phyloP scores from a whole-genome alignment of 2,797 vertebrate species.

The Sylvilagus floridanus region DNA sequence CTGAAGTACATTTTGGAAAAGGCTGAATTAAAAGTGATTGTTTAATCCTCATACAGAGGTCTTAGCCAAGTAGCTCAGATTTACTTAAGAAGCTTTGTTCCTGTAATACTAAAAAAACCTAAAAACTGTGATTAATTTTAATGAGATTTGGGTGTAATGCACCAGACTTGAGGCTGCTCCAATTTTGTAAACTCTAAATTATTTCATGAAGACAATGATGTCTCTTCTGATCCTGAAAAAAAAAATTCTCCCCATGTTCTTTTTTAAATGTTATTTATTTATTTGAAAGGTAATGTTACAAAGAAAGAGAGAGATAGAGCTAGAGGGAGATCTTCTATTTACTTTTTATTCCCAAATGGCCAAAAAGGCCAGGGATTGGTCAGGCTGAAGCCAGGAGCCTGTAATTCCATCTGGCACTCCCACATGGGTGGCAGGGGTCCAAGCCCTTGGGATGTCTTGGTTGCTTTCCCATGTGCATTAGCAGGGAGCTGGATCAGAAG shows the following conservation, averaged over 20 bases:
- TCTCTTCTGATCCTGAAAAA: slow-evolving; percentile 49
- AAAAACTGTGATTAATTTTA: slow-evolving; percentile 46
- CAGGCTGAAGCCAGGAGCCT: too few species aligned
- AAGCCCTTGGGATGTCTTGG: too few species aligned
- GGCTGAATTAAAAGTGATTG: not conserved
- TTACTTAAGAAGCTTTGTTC: slow-evolving; percentile 53
- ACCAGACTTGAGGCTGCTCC: not conserved
- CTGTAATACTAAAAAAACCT: not conserved
- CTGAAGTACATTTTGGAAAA: slow-evolving; percentile 28
- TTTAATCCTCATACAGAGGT: not conserved
- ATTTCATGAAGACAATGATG: not conserved
- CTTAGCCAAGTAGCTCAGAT: not conserved
- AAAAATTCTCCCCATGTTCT: not conserved
- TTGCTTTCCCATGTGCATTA: too few species aligned
- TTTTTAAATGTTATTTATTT: too few species aligned
- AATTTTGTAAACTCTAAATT: not conserved
- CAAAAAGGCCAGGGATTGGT: too few species aligned
- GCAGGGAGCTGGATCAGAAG: too few species aligned
- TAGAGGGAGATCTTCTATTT: too few species aligned
- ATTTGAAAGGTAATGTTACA: too few species aligned
- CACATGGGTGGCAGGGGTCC: too few species aligned
- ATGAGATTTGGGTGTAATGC: slow-evolving; percentile 24
- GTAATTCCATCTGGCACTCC: too few species aligned
- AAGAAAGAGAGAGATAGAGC: too few species aligned
- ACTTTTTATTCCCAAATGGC: too few species aligned